Percentiles rank a stretch among this genome's conserved stretches.
Conservation (phyloP, 2,888 invertebrate genomes). For the Trichopoda pennipes region DNA sequence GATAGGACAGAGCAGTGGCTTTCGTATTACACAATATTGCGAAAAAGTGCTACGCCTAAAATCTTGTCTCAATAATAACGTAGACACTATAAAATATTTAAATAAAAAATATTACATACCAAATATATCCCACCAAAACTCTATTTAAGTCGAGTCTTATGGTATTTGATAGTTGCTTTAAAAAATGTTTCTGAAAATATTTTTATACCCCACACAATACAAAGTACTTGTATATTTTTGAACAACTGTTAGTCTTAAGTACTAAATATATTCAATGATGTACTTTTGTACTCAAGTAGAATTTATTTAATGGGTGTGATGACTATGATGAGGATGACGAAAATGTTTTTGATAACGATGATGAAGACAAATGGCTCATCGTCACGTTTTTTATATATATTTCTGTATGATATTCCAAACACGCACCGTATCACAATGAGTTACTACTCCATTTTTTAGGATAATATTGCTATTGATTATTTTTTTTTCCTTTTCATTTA, state of each 20-base stretch:
- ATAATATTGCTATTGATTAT: background rate
- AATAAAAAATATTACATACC: too few species aligned
- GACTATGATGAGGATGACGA: constrained; percentile 49
- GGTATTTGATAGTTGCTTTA: too few species aligned
- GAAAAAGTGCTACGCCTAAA: too few species aligned
- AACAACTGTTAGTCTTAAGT: constrained; percentile 17
- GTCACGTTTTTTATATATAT: constrained; percentile 29
- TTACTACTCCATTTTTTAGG: constrained; percentile 22
- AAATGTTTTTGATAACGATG: constrained; percentile 25
- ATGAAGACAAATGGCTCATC: constrained; percentile 54
- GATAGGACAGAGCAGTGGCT: too few species aligned
- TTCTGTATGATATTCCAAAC: constrained; percentile 40
- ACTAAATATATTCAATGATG: constrained; percentile 24
- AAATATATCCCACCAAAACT: too few species aligned
- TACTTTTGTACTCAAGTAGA: constrained; percentile 11
- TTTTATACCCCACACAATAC: background rate
- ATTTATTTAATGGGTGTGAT: constrained; percentile 9
- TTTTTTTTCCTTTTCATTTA: background rate
- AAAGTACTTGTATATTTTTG: background rate
- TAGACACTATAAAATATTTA: too few species aligned
- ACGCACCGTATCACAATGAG: constrained; percentile 26
- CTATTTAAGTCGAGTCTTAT: too few species aligned
- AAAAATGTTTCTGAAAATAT: too few species aligned
- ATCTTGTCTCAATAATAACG: too few species aligned
- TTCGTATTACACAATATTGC: too few species aligned